Base-by-base conservation (phyloP, 2,888 invertebrate species). In the Spisula subtruncata region DNA sequence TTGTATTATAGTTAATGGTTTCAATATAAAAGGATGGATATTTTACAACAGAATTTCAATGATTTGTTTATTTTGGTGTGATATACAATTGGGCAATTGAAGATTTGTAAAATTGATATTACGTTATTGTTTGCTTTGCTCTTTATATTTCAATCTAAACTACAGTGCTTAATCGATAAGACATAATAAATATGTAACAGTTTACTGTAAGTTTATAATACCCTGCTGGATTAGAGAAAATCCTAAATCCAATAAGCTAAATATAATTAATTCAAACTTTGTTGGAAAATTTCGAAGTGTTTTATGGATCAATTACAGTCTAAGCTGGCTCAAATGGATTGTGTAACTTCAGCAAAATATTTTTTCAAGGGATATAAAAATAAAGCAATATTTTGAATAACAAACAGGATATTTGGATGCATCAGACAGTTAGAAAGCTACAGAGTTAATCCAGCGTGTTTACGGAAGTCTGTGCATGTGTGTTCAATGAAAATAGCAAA, bases 181-280 rank as follows among this genome's bases (percentile, higher is more conserved):
- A 84, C 75, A 66, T 29, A 29, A 41, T 84, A 71, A 66, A 75
- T 66, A 75, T 82, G 54, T 79, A 87, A 87, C 82, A 71, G 75
- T 35, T 75, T 51, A 81, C n/a, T 41, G 51, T 81, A 79, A 79
- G 79, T 25, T 75, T 83, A 41, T 41, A 87, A 87, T 87, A 60
- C 75, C 51, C 35, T 10, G 29, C 16, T 25, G 54, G 82, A 82
- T 83, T 87, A 75, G 83, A 79, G 41, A 32, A 25, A 87, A 86
- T 79, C 83, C 75, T 54, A 46, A 51, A 75, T 83, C 87, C 83
- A 71, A 83, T 87, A 83, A 87, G 60, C 75, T 20, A 20, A 25
- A 35, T 35, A 12, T 83, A 46, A 83, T 66, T 83, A 46, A 83
- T n/a, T n/a, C 41, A 18, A 29, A 32, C 41, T 46, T 66, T 71